phyloP scores from a whole-genome alignment of 1,140 invertebrate genomes.

The Bombus sylvicola region DNA sequence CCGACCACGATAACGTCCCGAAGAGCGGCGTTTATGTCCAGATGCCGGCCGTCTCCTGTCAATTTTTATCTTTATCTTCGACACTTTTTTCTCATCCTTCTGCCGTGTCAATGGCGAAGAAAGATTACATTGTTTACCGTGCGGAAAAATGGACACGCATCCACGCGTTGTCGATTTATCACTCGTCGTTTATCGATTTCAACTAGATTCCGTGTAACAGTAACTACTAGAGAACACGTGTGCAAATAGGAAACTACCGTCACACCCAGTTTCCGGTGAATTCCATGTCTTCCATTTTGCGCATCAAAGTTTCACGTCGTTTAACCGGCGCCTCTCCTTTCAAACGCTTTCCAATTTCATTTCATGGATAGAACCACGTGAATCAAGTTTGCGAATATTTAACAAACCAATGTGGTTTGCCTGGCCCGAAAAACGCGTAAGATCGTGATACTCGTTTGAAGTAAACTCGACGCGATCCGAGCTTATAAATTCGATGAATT shows the following conservation, averaged over 20 bases:
- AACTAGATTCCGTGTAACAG: not conserved
- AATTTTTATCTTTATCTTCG: conserved; percentile 53
- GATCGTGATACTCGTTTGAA: too few relatives aligned
- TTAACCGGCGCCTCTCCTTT: not conserved
- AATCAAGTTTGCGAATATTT: not conserved
- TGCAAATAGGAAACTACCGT: not conserved
- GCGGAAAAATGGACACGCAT: not conserved
- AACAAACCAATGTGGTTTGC: not conserved
- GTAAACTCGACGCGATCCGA: too few relatives aligned
- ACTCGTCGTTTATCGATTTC: not conserved
- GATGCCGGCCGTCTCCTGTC: conserved; percentile 53
- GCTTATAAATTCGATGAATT: too few relatives aligned
- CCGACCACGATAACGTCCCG: conserved; percentile 67
- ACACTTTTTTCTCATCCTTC: conserved; percentile 27
- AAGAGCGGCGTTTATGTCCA: conserved; percentile 47
- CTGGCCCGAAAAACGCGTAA: too few relatives aligned
- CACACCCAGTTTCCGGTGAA: not conserved
- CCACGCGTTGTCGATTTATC: not conserved
- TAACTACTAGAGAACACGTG: not conserved
- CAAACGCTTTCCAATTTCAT: not conserved
- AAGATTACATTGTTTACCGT: conserved; percentile 26
- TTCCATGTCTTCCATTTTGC: not conserved
- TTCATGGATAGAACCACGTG: not conserved
- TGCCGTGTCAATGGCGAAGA: conserved; percentile 15
- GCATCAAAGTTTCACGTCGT: not conserved